Evolutionary conservation across 2,113 vertebrate species (phyloP), one percentile per base, ranked within the genome.

Genomic region (Empidonax traillii): DNA sequence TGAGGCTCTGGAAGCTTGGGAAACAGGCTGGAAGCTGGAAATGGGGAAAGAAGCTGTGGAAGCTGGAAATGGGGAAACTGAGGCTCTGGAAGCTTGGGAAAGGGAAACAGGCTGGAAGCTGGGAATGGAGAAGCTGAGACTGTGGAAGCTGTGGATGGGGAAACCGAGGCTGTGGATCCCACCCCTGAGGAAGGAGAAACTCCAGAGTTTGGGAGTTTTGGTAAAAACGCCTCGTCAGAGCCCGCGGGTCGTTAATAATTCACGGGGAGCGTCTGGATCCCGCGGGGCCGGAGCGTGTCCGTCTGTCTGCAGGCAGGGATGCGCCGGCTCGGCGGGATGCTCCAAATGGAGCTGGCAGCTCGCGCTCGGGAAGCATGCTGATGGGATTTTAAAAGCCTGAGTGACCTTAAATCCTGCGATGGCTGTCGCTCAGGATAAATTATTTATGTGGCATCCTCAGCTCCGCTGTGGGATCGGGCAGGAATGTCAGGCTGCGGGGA

Each of bases 291-390:
- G 41, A 78, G 91, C 33, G 66, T 94, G 95, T 89, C 87, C 95
- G 95, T 78, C 84, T 94, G 93, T 87, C 94, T 94, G 93, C 85
- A 85, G 63, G 81, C 94, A 66, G 93, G 28, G 96, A 63, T 96
- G 95, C 62, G 8, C 91, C 33, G 8, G 84, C 93, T 96, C 91
- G 63, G n/a, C 22, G 68, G 91, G 89, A 71, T 30, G 91, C 95
- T 96, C 87, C 94, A 91, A 93, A 96, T 87, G 31, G 94, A 87
- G 96, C 43, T 95, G 94, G 96, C 96, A 96, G 96, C 94, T 96
- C 66, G 6, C 63, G 71, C 96, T 89, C 41, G 61, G 24, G 73
- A 82, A 95, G 74, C 95, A 82, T 59, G 91, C 93, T 62, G 95
- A 80, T 75, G 76, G 10, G 75, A 58, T 93, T 94, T 87, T 79